phyloP scores from a whole-genome alignment of 2,113 vertebrate species.

The Tinamus guttatus region DNA sequence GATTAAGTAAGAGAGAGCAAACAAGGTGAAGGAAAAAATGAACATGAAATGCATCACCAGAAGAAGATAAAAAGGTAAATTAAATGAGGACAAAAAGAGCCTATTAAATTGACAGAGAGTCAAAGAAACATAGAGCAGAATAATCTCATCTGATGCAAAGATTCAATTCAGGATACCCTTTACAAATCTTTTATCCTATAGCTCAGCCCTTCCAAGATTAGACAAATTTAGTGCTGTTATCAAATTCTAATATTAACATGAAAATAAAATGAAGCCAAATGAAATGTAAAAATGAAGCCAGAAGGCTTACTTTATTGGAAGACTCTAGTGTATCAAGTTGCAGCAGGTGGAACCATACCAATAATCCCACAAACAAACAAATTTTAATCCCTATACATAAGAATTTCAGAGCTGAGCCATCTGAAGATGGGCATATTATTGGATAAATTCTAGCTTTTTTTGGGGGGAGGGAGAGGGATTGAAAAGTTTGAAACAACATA shows the following conservation, averaged over 20 bases:
- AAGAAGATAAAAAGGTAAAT: not conserved
- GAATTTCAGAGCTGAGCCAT: not conserved
- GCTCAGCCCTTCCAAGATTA: not conserved
- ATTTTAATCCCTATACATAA: not conserved
- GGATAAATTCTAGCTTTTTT: not conserved
- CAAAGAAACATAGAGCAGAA: not conserved
- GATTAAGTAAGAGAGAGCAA: not conserved
- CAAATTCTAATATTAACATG: not conserved
- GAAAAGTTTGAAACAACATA: not conserved
- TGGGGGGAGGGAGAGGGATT: too few species aligned
- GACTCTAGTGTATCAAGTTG: not conserved
- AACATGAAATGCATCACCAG: not conserved
- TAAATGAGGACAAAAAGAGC: rapidly evolving
- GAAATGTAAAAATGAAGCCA: not conserved
- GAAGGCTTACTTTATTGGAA: not conserved
- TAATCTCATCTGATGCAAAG: not conserved
- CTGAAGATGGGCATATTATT: not conserved
- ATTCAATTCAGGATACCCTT: not conserved
- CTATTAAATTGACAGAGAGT: not conserved
- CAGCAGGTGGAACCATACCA: rapidly evolving
- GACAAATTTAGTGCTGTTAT: not conserved
- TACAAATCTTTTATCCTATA: not conserved
- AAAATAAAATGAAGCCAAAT: not conserved
- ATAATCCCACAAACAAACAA: not conserved
- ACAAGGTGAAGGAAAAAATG: not conserved